These are phyloP conservation scores for Pelusios castaneus DNA, from an alignment of 2,113 vertebrate genomes.

Conservation along the genomic window DNA sequence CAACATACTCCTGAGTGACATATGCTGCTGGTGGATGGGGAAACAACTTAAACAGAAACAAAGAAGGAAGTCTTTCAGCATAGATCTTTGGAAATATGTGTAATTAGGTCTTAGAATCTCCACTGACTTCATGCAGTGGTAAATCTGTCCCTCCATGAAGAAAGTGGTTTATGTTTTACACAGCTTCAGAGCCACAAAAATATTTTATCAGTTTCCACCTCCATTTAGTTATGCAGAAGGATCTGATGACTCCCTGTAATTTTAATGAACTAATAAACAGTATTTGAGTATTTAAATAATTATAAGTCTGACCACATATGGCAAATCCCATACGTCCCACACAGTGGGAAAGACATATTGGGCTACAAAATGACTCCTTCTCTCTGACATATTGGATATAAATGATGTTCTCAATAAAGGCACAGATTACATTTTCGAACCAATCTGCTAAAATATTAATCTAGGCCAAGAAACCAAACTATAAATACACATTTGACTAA, in stretches of 20 bases:
- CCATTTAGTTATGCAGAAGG: background rate
- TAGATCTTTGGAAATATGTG: background rate
- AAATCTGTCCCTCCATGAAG: background rate
- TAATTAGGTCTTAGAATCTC: background rate
- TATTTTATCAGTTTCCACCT: background rate
- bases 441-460: background rate
- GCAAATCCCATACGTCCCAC: too few relatives aligned
- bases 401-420: background rate
- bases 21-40: background rate
- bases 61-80: background rate
- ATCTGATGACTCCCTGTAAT: background rate
- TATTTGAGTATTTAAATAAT: background rate
- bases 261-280: background rate
- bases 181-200: background rate
- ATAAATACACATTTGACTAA: background rate
- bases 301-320: background rate
- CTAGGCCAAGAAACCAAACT: background rate
- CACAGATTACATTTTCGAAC: background rate
- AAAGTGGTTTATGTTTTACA: background rate
- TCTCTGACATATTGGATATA: background rate
- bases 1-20: background rate
- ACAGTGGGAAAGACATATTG: background rate
- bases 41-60: background rate
- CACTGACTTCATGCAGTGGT: background rate
- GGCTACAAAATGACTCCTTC: background rate